Evolutionary conservation across 2,113 vertebrate genomes (phyloP).

Genomic region (Okapia johnstoni): DNA sequence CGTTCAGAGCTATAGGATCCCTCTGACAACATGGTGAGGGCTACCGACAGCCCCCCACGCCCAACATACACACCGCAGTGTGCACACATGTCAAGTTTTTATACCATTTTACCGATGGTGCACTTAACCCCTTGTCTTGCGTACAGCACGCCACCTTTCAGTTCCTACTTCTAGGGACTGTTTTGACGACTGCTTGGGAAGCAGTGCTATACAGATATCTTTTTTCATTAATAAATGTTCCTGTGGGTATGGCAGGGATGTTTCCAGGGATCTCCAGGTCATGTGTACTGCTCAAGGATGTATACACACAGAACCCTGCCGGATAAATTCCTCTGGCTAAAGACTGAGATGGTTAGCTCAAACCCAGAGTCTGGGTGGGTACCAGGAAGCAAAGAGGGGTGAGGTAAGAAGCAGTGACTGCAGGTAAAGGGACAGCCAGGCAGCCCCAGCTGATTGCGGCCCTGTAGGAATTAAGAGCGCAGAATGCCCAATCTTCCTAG

Average conservation of each 20-base stretch:
- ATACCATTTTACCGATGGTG: not conserved
- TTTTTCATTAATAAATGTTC: not conserved
- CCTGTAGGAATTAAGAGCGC: not conserved
- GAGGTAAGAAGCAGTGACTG: not conserved
- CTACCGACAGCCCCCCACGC: not conserved
- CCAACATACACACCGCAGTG: not conserved
- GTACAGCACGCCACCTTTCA: not conserved
- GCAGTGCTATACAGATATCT: not conserved
- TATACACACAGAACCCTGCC: not conserved
- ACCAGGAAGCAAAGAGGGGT: not conserved
- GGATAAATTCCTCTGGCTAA: not conserved
- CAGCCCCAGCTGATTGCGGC: not conserved
- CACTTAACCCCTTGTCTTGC: not conserved
- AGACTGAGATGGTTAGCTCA: not conserved
- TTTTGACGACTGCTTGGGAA: not conserved
- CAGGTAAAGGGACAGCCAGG: not conserved
- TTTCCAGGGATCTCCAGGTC: not conserved
- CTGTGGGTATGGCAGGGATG: not conserved
- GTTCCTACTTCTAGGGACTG: not conserved
- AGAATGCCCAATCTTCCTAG: not conserved
- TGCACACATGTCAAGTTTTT: not conserved
- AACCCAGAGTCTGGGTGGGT: not conserved
- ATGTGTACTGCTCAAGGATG: not conserved
- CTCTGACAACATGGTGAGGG: not conserved
- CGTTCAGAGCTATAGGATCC: not conserved